These are phyloP conservation scores for Deilephila porcellus DNA, from an alignment of 2,888 invertebrate genomes.

Conservation along the genomic window DNA sequence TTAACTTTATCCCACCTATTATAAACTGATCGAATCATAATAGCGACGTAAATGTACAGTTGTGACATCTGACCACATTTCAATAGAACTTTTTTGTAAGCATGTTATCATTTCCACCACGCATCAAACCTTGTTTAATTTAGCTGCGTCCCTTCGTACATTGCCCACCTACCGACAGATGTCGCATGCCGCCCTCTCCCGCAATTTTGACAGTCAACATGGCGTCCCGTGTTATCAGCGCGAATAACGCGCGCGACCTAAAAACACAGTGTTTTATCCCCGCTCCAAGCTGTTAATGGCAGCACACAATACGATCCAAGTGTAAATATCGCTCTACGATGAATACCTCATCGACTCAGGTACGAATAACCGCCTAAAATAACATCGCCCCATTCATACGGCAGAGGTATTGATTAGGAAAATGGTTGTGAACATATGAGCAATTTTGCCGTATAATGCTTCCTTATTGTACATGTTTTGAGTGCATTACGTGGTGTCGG, in stretches of 20 bases:
- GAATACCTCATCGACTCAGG: constrained; percentile 40
- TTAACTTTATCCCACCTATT: too few species aligned
- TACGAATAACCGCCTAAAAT: constrained; percentile 38
- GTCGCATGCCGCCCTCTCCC: constrained; percentile 53
- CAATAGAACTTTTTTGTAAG: not conserved
- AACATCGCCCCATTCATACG: constrained; percentile 35
- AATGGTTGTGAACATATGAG: constrained; percentile 46
- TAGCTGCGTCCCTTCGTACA: constrained; percentile 45
- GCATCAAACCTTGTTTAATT: constrained; percentile 34
- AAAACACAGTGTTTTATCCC: constrained; percentile 28
- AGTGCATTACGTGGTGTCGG: not conserved
- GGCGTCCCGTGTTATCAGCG: constrained; percentile 38
- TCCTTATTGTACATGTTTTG: not conserved
- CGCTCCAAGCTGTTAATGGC: constrained; percentile 13
- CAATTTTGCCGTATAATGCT: not conserved
- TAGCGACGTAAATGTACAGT: not conserved
- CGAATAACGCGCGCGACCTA: constrained; percentile 36
- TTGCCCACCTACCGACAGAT: constrained; percentile 59
- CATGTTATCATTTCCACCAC: not conserved
- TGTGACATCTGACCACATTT: constrained; percentile 14
- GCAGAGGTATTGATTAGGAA: constrained; percentile 61
- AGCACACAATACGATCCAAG: constrained; percentile 3
- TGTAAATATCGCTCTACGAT: constrained; percentile 38
- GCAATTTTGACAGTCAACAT: constrained; percentile 50
- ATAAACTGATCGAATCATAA: not conserved